Evolutionary conservation across 2,888 invertebrate genomes (phyloP).

Genomic region (Spicauda simplicius): DNA sequence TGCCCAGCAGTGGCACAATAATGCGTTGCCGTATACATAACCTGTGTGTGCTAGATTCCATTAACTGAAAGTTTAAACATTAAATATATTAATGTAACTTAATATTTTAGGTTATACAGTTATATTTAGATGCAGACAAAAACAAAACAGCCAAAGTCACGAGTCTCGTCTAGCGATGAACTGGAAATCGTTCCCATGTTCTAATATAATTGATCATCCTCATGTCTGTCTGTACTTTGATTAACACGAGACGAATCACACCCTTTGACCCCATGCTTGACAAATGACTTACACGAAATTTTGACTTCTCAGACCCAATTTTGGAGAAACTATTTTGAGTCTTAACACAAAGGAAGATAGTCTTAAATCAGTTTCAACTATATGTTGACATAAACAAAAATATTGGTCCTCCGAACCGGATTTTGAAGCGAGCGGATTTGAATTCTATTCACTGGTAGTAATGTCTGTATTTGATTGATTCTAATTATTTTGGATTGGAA

Average conservation of each 20-base stretch:
- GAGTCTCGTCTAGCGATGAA: constrained; percentile 13
- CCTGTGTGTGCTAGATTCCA: too few species aligned
- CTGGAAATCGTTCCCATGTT: constrained; percentile 34
- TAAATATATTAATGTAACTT: too few species aligned
- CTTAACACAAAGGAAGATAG: neutral
- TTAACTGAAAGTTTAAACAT: too few species aligned
- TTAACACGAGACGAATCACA: constrained; percentile 68
- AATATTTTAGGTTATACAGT: too few species aligned
- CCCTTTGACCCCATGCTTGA: constrained; percentile 70
- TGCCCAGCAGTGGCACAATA: too few species aligned
- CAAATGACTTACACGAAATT: constrained; percentile 67
- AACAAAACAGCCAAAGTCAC: constrained; percentile 20
- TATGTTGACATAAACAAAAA: constrained; percentile 26
- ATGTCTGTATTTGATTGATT: constrained; percentile 19
- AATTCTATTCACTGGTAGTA: constrained; percentile 10
- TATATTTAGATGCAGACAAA: too few species aligned
- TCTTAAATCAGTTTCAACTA: neutral
- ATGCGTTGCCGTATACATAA: too few species aligned
- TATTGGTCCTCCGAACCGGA: constrained; percentile 8
- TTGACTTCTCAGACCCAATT: constrained; percentile 37
- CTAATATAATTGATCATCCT: constrained; percentile 65
- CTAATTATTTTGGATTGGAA: constrained; percentile 5
- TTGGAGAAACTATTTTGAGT: neutral
- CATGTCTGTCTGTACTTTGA: constrained; percentile 63
- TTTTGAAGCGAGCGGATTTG: constrained; percentile 1